phyloP scores from a whole-genome alignment of 2,797 vertebrate species.

The Falco concolor region DNA sequence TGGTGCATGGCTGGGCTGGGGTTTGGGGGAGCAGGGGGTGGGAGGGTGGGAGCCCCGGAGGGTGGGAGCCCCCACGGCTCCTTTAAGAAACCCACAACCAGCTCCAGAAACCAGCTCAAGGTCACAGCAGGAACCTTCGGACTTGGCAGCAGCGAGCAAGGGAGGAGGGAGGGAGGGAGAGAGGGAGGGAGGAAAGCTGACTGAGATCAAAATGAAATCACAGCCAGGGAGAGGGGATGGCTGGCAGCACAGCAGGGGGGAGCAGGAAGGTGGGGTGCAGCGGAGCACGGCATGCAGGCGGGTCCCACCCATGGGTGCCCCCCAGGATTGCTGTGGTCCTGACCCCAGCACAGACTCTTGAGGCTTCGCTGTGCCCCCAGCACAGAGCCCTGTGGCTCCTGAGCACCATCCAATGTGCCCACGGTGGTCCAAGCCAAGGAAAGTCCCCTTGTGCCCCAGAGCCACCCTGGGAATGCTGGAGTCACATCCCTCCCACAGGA shows the following conservation, averaged over 20 bases:
- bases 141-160: constrained; percentile 54
- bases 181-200: background rate
- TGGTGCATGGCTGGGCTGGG: background rate
- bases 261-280: background rate
- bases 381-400: background rate
- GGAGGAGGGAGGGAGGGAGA: background rate
- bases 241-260: rapidly evolving
- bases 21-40: background rate
- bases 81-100: constrained; percentile 52
- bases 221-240: background rate
- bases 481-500: background rate
- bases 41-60: too few relatives aligned
- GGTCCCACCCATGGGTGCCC: background rate
- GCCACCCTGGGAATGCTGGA: background rate
- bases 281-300: background rate
- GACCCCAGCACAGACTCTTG: rapidly evolving
- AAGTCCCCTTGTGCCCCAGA: background rate
- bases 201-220: background rate
- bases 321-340: background rate
- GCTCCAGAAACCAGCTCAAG: constrained; percentile 64
- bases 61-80: background rate
- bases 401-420: background rate
- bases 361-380: background rate
- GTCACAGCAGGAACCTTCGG: constrained; percentile 67
- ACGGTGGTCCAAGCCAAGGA: background rate